These are phyloP conservation scores for Drosophila nigritarsus DNA, from an alignment of 2,888 invertebrate genomes.

Conservation along the genomic window DNA sequence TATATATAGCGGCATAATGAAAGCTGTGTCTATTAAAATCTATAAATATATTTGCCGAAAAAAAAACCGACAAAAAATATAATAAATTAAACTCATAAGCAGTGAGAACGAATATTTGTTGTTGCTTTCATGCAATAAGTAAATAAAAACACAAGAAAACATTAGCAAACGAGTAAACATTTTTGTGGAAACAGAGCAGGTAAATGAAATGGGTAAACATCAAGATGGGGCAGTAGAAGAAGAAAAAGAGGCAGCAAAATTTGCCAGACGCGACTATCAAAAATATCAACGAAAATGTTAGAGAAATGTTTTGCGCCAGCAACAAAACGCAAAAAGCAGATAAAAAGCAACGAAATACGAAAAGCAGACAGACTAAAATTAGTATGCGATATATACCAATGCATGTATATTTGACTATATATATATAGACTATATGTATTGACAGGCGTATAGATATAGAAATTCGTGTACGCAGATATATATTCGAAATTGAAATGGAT, in stretches of 20 bases:
- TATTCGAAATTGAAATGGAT: conserved; percentile 38
- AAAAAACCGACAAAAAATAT: conserved; percentile 26
- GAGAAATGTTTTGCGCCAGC: conserved; percentile 35
- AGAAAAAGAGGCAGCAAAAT: not conserved
- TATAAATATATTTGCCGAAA: conserved; percentile 49
- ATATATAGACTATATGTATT: conserved; percentile 1
- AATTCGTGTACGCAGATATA: conserved; percentile 13
- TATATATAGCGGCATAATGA: not conserved
- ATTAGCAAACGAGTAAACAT: conserved; percentile 56
- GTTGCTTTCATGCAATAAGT: conserved; percentile 27
- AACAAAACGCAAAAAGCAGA: conserved; percentile 16
- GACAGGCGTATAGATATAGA: conserved; percentile 20
- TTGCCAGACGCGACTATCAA: conserved; percentile 38
- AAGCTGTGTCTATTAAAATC: conserved; percentile 48
- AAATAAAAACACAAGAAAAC: conserved; percentile 48
- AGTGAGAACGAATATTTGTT: conserved; percentile 8
- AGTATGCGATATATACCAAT: conserved; percentile 41
- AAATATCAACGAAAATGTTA: conserved; percentile 53
- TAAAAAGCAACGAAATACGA: conserved; percentile 38
- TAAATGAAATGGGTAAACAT: conserved; percentile 35
- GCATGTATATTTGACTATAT: not conserved
- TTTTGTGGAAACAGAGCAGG: conserved; percentile 37
- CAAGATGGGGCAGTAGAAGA: not conserved
- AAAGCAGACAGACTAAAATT: conserved; percentile 65
- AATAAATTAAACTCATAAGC: conserved; percentile 62